A percentile compares a stretch with the other conserved stretches of the same genome.
phyloP scores from a whole-genome alignment of 2,888 invertebrate species.

The Hybos culiciformis region DNA sequence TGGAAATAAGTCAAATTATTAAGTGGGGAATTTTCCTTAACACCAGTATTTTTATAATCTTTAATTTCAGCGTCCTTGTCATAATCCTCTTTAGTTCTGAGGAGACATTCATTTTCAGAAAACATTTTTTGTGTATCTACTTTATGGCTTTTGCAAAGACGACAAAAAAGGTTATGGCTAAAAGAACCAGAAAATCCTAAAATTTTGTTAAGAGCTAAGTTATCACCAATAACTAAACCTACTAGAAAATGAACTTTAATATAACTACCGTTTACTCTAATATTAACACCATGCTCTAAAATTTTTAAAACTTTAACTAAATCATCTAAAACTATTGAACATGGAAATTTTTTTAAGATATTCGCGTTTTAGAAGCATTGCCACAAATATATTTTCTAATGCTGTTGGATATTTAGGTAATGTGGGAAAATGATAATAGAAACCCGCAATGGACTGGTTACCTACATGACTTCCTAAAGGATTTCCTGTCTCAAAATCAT shows the following conservation, averaged over 20 bases:
- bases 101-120: not conserved
- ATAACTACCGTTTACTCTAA: not conserved
- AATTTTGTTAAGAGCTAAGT: not conserved
- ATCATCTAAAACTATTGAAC: not conserved
- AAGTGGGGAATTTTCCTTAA: conserved; percentile 1
- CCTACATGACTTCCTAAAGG: not conserved
- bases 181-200: not conserved
- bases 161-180: not conserved
- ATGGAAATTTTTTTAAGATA: conserved; percentile 1
- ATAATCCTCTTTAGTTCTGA: not conserved
- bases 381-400: conserved; percentile 1
- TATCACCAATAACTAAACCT: not conserved
- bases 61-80: not conserved
- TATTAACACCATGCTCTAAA: not conserved
- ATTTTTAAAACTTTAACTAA: not conserved
- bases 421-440: conserved; percentile 1
- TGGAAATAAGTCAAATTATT: conserved; percentile 1
- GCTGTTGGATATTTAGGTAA: not conserved
- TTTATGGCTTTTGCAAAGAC: not conserved
- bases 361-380: not conserved
- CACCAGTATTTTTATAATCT: not conserved
- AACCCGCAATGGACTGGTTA: not conserved
- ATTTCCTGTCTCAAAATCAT: conserved; percentile 1
- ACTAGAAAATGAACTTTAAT: not conserved
- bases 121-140: not conserved